phyloP scores from a whole-genome alignment of 2,113 vertebrate genomes.

The Rhipidura dahli region DNA sequence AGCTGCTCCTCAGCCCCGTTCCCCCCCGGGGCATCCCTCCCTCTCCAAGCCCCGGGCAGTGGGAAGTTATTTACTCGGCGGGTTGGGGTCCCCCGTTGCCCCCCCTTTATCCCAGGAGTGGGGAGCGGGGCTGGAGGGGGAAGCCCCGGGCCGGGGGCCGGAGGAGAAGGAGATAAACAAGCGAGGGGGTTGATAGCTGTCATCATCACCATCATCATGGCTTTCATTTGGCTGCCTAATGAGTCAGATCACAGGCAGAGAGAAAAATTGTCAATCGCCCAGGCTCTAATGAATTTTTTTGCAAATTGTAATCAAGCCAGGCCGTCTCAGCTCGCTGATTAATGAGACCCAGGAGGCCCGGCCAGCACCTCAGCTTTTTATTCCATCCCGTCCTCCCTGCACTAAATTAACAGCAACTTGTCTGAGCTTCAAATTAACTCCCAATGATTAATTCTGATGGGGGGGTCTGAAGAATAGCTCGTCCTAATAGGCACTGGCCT shows the following conservation, averaged over 20 bases:
- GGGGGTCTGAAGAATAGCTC: conserved; percentile 85
- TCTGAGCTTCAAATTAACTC: conserved; percentile 95
- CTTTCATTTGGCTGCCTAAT: conserved; percentile 89
- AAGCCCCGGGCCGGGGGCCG: conserved; percentile 46
- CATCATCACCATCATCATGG: conserved; percentile 79
- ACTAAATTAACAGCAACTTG: conserved; percentile 96
- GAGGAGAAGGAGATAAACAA: conserved; percentile 82
- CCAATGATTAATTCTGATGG: conserved; percentile 93
- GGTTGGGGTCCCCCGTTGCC: neutral
- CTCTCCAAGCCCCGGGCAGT: neutral
- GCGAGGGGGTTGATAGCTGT: conserved; percentile 79
- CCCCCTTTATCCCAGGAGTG: neutral
- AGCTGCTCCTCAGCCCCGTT: neutral
- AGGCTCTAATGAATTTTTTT: conserved; percentile 93
- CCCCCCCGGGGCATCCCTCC: neutral
- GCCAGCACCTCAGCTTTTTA: conserved; percentile 83
- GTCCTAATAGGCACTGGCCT: conserved; percentile 85
- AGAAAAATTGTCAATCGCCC: conserved; percentile 90
- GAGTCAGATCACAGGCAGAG: conserved; percentile 84
- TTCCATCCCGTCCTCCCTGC: conserved; percentile 82
- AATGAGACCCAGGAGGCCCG: conserved; percentile 88
- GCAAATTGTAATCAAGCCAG: conserved; percentile 97
- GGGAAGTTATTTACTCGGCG: neutral
- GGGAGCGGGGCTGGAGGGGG: neutral
- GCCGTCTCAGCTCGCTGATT: conserved; percentile 89